Base-by-base conservation (phyloP, 2,797 vertebrate genomes). In the Microchirus variegatus region DNA sequence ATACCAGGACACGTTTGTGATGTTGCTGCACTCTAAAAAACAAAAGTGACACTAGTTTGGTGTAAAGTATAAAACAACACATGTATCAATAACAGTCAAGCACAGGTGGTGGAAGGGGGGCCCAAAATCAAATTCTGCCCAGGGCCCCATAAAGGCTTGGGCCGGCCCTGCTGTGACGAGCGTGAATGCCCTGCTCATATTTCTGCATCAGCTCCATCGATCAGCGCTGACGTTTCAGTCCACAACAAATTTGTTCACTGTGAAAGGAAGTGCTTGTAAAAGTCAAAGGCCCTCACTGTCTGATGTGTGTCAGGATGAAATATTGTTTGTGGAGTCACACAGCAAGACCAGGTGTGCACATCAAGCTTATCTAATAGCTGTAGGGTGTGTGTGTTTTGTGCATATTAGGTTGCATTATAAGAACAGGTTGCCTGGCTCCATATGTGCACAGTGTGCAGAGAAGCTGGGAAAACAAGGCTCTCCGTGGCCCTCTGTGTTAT, bases 381-480 rank as follows among this genome's bases (percentile, higher is more conserved):
- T 70, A 75, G 77, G 81, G 78, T 83, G 83, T 79, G 60, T 67
- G 80, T 72, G 59, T 84, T 82, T 65, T 85, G 83, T 83, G 83
- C 73, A 79, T 87, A 88, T 90, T 85, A 79, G 80, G 84, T 89
- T 88, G 82, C 89, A 77, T 84, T 87, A 84, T 87, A 87, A 77
- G 87, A 89, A 85, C 89, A 90, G 89, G 88, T 91, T 89, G 81
- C 85, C 80, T 85, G 68, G 62, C 85, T 89, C 83, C 86, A 90
- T 90, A 90, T 90, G 87, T 89, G 88, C 80, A 38, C 81, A 86
- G 87, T 81, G 84, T 90, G 89, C 76, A 42, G 86, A 83, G 86
- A 89, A 89, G 83, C 90, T 91, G 90, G 90, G 91, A 92, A 94
- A 94, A 93, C 91, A 94, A 90, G 89, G 81, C 80, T 92, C 92